phyloP scores from a whole-genome alignment of 1,140 invertebrate species.

The Psilanteris sp. region DNA sequence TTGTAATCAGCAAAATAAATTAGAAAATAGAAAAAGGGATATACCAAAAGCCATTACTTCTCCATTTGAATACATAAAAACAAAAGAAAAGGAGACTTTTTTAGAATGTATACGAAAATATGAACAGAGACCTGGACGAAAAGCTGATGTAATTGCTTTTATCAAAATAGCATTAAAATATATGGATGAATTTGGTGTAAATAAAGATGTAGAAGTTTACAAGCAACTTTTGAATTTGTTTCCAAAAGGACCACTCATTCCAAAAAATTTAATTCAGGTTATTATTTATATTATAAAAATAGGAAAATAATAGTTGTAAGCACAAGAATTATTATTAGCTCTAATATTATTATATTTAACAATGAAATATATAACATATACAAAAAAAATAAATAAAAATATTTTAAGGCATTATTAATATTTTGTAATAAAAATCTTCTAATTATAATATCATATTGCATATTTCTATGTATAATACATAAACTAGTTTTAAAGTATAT shows the following conservation, averaged over 20 bases:
- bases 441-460: too few relatives aligned
- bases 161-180: slow-evolving; percentile 92
- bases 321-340: too few relatives aligned
- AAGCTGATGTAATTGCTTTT: slow-evolving; percentile 94
- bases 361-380: too few relatives aligned
- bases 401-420: too few relatives aligned
- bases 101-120: slow-evolving; percentile 88
- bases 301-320: too few relatives aligned
- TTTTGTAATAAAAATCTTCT: too few relatives aligned
- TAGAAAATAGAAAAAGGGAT: background rate
- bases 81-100: slow-evolving; percentile 88
- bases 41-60: slow-evolving; percentile 7
- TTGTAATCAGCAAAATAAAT: too few relatives aligned
- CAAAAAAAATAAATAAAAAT: too few relatives aligned
- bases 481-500: too few relatives aligned
- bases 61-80: slow-evolving; percentile 80
- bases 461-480: too few relatives aligned
- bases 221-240: slow-evolving; percentile 84
- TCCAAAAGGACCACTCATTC: slow-evolving; percentile 84
- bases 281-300: slow-evolving; percentile 73
- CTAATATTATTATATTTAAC: too few relatives aligned
- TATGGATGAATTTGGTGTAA: slow-evolving; percentile 94
- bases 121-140: slow-evolving; percentile 81
- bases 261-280: slow-evolving; percentile 89
- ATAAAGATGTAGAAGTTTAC: slow-evolving; percentile 94